Base-by-base conservation (phyloP, 2,797 vertebrate genomes). In the Echiichthys vipera region DNA sequence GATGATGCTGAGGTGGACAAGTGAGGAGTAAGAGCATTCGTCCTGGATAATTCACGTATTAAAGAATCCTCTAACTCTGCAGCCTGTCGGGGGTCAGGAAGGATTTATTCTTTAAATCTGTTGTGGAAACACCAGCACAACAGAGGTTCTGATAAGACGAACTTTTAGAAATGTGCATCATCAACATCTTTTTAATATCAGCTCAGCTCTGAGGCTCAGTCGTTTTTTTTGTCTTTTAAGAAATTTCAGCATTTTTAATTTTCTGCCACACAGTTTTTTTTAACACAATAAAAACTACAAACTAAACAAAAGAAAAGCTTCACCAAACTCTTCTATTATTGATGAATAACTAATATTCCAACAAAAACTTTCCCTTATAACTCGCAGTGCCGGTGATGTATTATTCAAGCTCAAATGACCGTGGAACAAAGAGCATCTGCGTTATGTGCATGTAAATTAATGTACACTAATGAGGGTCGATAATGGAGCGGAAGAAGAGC, bases 131-230 rank as follows among this genome's bases (percentile, higher is more conserved):
- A 22, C 5, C 53, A 62, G 50, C 59, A 4, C n/a, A 13, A 7
- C 14, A 7, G 43, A 9, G 7, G 20, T 5, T 36, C 29, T 5
- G 64, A 65, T 36, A 22, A 63, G 65, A 7, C 29, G 1, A 47
- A n/a, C 20, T 11, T 62, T 43, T 2, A 24, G 0, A 45, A 50
- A 62, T 15, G 12, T 53, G 47, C 54, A 54, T 40, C 61, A 65
- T 65, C 58, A 2, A 53, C 65, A 37, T 57, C 29, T 78, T 53
- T 34, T 20, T 34, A 18, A 29, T 51, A 71, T 73, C 15, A 9
- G 2, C 3, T n/a, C 59, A 20, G 14, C 53, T 29, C 0, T 3
- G 18, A 12, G 40, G n/a, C 37, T 24, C 40, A 30, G 34, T 5
- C 7, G n/a, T 50, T 50, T 3, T 15, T 9, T 42, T 17, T 2